These are phyloP conservation scores for Triops cancriformis DNA, from an alignment of 1,140 invertebrate genomes.

Conservation along the genomic window DNA sequence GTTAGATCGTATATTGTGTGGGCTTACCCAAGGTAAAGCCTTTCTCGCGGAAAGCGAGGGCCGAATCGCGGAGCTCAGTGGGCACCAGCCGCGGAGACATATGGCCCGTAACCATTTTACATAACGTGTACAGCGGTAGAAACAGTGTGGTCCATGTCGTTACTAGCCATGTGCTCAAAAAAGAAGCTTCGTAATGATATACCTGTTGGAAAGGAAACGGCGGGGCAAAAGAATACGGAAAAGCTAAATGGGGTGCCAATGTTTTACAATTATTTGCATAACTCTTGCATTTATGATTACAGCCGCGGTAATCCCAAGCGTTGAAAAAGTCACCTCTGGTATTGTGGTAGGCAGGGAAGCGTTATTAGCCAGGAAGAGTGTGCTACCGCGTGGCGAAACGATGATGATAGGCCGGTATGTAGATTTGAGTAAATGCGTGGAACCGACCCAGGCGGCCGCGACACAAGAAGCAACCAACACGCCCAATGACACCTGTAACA, in stretches of 20 bases:
- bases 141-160: slow-evolving; percentile 87
- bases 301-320: not conserved
- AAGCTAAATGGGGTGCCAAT: no score
- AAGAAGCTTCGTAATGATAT: slow-evolving; percentile 72
- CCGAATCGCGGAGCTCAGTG: slow-evolving; percentile 59
- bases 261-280: not conserved
- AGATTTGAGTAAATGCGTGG: slow-evolving; percentile 78
- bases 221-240: no score
- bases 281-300: not conserved
- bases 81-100: slow-evolving; percentile 50
- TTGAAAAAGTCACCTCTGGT: not conserved
- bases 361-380: not conserved
- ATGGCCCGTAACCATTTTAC: slow-evolving; percentile 48
- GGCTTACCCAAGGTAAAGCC: slow-evolving; percentile 70
- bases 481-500: slow-evolving; percentile 67
- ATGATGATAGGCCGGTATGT: slow-evolving; percentile 52
- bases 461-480: slow-evolving; percentile 73
- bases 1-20: slow-evolving; percentile 5
- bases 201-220: slow-evolving; percentile 6
- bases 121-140: slow-evolving; percentile 77
- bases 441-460: slow-evolving; percentile 78
- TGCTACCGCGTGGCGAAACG: slow-evolving; percentile 15
- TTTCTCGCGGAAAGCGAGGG: slow-evolving; percentile 73
- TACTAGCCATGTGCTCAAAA: slow-evolving; percentile 90
- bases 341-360: not conserved